These are phyloP conservation scores for Hyles euphorbiae DNA, from an alignment of 1,140 invertebrate species.

Conservation along the genomic window DNA sequence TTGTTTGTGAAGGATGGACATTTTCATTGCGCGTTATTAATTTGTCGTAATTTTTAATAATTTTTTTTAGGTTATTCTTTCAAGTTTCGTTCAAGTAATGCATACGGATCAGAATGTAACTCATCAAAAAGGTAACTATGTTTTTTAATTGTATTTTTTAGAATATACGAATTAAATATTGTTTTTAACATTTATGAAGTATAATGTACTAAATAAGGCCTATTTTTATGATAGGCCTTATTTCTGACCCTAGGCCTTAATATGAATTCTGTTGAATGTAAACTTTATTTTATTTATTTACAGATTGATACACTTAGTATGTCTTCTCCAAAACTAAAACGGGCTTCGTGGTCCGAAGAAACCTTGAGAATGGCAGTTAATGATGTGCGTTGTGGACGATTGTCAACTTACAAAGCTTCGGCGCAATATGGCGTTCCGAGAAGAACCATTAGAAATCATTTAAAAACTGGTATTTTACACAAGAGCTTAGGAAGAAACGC, in stretches of 20 bases:
- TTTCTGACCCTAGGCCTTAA: neutral
- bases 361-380: neutral
- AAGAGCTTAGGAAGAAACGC: neutral
- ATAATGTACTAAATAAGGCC: constrained; percentile 1
- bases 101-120: no score
- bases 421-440: constrained; percentile 6
- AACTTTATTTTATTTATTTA: neutral
- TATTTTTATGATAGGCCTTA: constrained; percentile 3
- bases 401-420: constrained; percentile 3
- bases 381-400: neutral
- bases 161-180: neutral
- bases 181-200: neutral
- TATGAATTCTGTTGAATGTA: neutral
- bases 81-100: neutral
- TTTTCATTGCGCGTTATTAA: neutral
- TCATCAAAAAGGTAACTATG: no score
- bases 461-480: neutral
- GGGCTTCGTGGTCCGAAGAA: neutral
- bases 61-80: neutral
- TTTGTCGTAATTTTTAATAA: neutral
- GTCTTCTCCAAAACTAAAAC: neutral
- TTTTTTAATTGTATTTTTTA: neutral
- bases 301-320: neutral
- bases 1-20: neutral
- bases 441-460: constrained; percentile 6